A percentile compares a stretch with the other conserved stretches of the same genome.
Evolutionary conservation across 2,113 vertebrate genomes (phyloP).

Genomic region (Ranitomeya imitator): DNA sequence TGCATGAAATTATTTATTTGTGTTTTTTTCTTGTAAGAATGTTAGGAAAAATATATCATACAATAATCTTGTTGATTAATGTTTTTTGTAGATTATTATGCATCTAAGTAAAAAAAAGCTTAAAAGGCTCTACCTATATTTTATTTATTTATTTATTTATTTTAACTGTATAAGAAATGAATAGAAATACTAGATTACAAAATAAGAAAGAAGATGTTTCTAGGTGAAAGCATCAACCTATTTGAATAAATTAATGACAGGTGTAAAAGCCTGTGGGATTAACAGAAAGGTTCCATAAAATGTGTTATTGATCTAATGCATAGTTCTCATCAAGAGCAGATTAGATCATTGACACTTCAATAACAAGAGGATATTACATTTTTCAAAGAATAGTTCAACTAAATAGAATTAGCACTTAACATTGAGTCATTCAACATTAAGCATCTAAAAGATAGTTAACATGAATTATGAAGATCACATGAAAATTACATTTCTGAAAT

Average conservation of each 20-base stretch:
- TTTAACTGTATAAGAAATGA: background rate
- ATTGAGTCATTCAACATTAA: background rate
- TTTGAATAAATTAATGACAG: conserved; percentile 68
- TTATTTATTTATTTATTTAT: background rate
- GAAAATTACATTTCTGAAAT: background rate
- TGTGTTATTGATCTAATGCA: conserved; percentile 67
- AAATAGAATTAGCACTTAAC: conserved; percentile 39
- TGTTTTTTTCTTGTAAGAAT: too few species aligned
- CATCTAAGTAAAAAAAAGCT: too few species aligned
- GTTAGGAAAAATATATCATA: too few species aligned
- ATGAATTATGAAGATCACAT: background rate
- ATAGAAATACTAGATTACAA: background rate
- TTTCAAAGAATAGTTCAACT: conserved; percentile 47
- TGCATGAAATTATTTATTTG: too few species aligned
- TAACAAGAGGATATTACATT: conserved; percentile 57
- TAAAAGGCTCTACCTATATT: too few species aligned
- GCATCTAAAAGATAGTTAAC: background rate
- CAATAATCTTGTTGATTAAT: too few species aligned
- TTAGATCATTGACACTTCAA: conserved; percentile 59
- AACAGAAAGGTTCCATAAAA: conserved; percentile 66
- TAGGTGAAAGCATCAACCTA: conserved; percentile 40
- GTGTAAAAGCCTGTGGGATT: conserved; percentile 58
- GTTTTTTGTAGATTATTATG: too few species aligned
- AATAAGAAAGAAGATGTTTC: background rate
- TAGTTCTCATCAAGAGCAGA: conserved; percentile 61